Evolutionary conservation across 2,113 vertebrate species (phyloP), one percentile per base, ranked within the genome.

Genomic region (Macheiramphus alcinus): DNA sequence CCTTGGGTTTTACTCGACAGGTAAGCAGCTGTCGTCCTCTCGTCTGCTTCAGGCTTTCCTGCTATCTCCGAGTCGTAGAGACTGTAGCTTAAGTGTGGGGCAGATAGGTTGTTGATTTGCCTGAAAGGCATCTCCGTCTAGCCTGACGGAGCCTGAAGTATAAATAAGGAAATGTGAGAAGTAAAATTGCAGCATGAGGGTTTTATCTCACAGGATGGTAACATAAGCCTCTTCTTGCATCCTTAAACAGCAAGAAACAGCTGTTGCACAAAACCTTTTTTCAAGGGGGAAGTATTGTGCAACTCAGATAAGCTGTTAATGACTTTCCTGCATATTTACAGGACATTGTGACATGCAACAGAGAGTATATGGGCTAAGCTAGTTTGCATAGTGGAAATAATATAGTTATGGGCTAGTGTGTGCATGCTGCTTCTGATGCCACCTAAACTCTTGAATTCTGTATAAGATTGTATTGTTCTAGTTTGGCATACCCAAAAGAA

Each of bases 141-240:
- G 43, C 25, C 36, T 27, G 73, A 10, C 45, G 38, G 40, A 52
- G 26, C 40, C 52, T 23, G 1, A 22, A 23, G 42, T 42, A 8
- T 26, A 20, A 47, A 31, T 22, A 23, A 32, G 22, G 73, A 45
- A 58, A 42, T 3, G 2, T 32, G 31, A 40, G 14, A 47, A 32
- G 31, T 15, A 3, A 36, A 52, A 12, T 10, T 25, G 34, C 65
- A 29, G 40, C n/a, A 4, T 70, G 26, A 78, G 42, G 9, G 10
- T 10, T 47, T 81, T 14, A 7, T 13, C 12, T 55, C 4, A 0
- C 4, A 6, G 36, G 29, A 4, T 10, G 7, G 73, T 40, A 16
- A 3, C 3, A 1, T 16, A 23, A 31, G 63, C 16, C 21, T 27
- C 38, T 4, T 53, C 10, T 67, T 45, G 36, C 16, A 4, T 21